phyloP scores from a whole-genome alignment of 2,113 vertebrate genomes.

The Scytalopus superciliaris region DNA sequence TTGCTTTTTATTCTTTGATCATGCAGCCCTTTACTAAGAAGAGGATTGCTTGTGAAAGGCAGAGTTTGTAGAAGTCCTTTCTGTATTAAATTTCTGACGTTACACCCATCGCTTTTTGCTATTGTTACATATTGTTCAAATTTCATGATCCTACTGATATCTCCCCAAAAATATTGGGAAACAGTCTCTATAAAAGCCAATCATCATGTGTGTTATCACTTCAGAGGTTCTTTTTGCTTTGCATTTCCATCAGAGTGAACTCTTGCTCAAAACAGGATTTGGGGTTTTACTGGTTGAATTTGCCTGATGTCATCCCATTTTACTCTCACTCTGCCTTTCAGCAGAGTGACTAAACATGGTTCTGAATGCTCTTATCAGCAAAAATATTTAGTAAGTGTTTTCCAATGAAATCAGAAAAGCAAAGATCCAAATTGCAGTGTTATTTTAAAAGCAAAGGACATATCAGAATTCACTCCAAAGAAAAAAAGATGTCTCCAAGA shows the following conservation, averaged over 20 bases:
- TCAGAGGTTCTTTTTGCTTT: not conserved
- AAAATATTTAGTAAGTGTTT: not conserved
- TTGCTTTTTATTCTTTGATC: not conserved
- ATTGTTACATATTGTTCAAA: not conserved
- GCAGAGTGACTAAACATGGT: not conserved
- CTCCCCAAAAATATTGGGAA: not conserved
- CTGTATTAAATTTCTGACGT: not conserved
- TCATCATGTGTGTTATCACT: not conserved
- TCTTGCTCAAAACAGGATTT: not conserved
- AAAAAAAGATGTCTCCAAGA: not conserved
- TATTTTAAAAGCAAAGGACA: not conserved
- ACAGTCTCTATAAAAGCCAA: not conserved
- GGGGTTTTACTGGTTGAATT: not conserved
- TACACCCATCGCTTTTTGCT: not conserved
- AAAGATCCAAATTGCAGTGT: not conserved
- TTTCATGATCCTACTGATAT: not conserved
- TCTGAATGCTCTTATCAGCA: not conserved
- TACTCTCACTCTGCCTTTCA: not conserved
- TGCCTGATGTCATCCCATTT: not conserved
- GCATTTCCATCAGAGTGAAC: not conserved
- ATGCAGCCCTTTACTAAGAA: not conserved
- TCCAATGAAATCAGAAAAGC: not conserved
- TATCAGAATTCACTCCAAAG: not conserved
- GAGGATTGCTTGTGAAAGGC: constrained; percentile 13
- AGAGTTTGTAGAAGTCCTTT: constrained; percentile 2